Base-by-base conservation (phyloP, 92 coral and sea anemone genomes). In the Porites evermanni region DNA sequence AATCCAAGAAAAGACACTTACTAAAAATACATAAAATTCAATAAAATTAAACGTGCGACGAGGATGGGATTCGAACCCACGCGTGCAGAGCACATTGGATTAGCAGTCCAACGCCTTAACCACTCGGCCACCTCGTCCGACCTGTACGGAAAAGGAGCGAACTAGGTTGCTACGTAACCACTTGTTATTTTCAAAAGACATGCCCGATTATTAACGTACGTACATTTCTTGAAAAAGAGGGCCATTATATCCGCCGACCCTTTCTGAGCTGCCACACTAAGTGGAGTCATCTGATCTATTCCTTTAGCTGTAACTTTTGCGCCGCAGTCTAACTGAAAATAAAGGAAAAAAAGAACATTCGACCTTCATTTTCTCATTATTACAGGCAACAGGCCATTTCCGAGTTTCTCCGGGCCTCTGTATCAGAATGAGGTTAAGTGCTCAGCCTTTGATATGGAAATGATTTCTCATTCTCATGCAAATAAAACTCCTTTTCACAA, bases 41-140 rank as follows among this genome's bases (percentile, higher is more conserved):
- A 56, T 6, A 56, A 11, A 12, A 56, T 11, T 11, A 11, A 3
- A 56, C 0, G 54, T 71, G 52, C 98, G 98, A 94, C 95, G 96
- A 94, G 98, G 98, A 94, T 96, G 98, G 98, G 96, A 92, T 94
- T 96, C 95, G 95, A 94, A 94, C 98, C 98, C 98, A 96, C 98
- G 98, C 98, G 98, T 92, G 98, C 98, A 96, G 98, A 94, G 96
- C 98, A 95, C 97, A 95, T 93, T 95, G 98, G 98, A 95, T 93
- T 95, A 94, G 97, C 97, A 95, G 97, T 95, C 97, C 97, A 94
- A 92, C 98, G 98, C 98, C 97, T 92, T 95, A 95, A 95, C 95
- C 98, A 95, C 98, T 94, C 98, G 98, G 97, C 98, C 98, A 95
- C 97, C 98, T 95, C 95, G 98, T 95, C 95, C 0, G 60, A 2